Conservation (phyloP, 2,113 vertebrate genomes). For the Ivindomyrus marchei region DNA sequence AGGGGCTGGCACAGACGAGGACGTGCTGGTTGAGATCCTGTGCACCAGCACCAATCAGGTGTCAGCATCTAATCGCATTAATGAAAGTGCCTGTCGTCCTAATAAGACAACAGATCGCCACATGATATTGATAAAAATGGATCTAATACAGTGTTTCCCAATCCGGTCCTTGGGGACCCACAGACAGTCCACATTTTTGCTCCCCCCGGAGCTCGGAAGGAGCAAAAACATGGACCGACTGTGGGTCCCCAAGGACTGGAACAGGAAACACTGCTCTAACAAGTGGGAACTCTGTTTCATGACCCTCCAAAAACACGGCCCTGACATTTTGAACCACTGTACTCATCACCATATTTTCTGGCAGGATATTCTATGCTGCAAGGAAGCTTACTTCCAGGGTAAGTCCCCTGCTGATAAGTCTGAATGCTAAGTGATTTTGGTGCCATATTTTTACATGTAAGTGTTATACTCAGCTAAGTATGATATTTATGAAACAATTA, state of each 20-base stretch:
- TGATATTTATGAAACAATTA: background rate
- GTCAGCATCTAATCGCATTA: background rate
- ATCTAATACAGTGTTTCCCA: background rate
- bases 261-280: background rate
- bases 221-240: background rate
- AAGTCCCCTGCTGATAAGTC: slow-evolving; percentile 18
- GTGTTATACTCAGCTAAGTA: background rate
- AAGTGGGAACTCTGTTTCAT: background rate
- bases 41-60: slow-evolving; percentile 77
- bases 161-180: background rate
- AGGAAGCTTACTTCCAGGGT: slow-evolving; percentile 64
- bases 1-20: slow-evolving; percentile 78
- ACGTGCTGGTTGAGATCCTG: slow-evolving; percentile 80
- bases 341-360: background rate
- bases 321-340: background rate
- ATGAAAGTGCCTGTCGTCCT: background rate
- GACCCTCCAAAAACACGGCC: background rate
- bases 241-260: background rate
- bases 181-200: too few species aligned
- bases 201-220: too few species aligned
- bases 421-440: background rate
- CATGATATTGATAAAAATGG: background rate
- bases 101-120: background rate
- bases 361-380: slow-evolving; percentile 60
- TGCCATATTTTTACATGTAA: background rate